Evolutionary conservation across 1,140 invertebrate species (phyloP), one percentile per base, ranked within the genome.

Genomic region (Calosoma granatense): DNA sequence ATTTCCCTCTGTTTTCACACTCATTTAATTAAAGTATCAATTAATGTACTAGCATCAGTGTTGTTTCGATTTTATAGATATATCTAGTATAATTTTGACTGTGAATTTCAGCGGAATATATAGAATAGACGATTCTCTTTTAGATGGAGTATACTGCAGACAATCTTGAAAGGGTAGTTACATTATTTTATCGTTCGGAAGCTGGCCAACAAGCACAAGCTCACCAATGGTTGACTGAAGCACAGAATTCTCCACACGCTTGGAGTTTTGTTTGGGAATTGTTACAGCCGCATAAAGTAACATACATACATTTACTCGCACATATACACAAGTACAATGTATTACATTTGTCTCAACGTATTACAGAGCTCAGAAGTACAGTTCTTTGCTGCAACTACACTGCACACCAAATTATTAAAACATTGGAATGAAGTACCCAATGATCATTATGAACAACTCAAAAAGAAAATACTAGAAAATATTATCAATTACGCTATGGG

Each of bases 181-280:
- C 70, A 51, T 67, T 73, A 58, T 80, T 80, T 69, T 80, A 79
- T 65, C 65, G 71, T 4, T 69, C 67, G 17, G 78, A 77, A 60
- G 70, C 74, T 64, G 70, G 17, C 59, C 75, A 83, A 59, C 81
- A 88, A 67, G 82, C 83, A 19, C 83, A 90, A 60, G 85, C 86
- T 59, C 90, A 94, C 70, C 75, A 85, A 17, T 92, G 88, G 87
- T 77, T 94, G 22, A 85, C 87, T 43, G 76, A 81, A 56, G 87
- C 87, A 20, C 91, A 94, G 73, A 77, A 81, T 57, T 91, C 88
- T 21, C 78, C 82, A 9, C 82, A 91, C 72, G 91, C 92, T 22
- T 96, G 92, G 92, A 82, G 80, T 61, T 92, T 94, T 74, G 82
- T 90, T 1, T 94, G 92, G 91, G 81, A 90, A 56, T 76, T 95